phyloP scores from a whole-genome alignment of 2,113 vertebrate species.

The Thinocorus orbignyianus region DNA sequence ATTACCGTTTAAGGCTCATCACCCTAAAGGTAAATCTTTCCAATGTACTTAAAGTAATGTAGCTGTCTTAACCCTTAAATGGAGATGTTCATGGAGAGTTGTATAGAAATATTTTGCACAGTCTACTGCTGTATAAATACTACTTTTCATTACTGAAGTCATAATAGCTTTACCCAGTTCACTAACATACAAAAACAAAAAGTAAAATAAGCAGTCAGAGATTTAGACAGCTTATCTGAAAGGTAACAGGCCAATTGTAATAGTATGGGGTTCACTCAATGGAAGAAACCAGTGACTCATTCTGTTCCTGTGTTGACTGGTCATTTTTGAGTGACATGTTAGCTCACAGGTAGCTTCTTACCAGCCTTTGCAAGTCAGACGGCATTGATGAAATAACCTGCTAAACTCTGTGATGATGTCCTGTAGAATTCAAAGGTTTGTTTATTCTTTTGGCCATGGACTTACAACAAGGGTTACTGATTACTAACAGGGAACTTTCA shows the following conservation, averaged over 20 bases:
- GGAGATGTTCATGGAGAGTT: not conserved
- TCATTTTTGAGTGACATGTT: not conserved
- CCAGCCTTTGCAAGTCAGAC: not conserved
- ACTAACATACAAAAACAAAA: not conserved
- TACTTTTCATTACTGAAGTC: not conserved
- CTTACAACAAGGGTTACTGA: not conserved
- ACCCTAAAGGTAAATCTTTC: conserved; percentile 86
- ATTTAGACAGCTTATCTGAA: not conserved
- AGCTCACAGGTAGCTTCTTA: not conserved
- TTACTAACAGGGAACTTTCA: not conserved
- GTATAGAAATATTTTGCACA: not conserved
- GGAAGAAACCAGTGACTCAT: conserved; percentile 7
- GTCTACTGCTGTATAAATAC: not conserved
- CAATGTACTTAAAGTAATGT: not conserved
- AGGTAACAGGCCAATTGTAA: not conserved
- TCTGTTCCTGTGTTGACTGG: not conserved
- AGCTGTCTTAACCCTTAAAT: not conserved
- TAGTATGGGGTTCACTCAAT: not conserved
- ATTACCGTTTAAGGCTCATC: conserved; percentile 94
- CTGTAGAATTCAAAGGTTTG: not conserved
- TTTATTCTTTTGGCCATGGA: not conserved
- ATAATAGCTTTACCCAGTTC: not conserved
- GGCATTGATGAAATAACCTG: not conserved
- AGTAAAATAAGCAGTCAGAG: not conserved
- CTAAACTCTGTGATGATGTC: not conserved